Evolutionary conservation across 2,888 invertebrate species (phyloP), one percentile per base, ranked within the genome.

Genomic region (Ophion obscuratus): DNA sequence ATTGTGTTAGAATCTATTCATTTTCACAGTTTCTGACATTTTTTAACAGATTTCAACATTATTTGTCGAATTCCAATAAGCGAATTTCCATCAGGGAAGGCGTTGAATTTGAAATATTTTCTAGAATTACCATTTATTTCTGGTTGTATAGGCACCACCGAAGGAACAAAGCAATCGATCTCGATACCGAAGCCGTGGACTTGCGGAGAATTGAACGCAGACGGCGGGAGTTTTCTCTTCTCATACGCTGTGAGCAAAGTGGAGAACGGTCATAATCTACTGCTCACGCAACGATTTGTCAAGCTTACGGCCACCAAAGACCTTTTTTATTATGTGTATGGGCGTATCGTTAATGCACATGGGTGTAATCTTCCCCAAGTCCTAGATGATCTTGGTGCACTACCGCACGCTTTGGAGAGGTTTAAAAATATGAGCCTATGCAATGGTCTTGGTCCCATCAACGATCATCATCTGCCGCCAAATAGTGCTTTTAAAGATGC

Each of bases 401-500:
- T 79, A 27, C 78, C 70, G 59, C 17, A 79, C 11, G 47, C 47
- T 5, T 62, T 71, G 47, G 17, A 70, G 10, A 80, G 20, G 9
- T 80, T 80, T 24, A 80, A 73, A 53, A 71, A 73, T 36, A 80
- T 80, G 71, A 71, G 64, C 24, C 7, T 80, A 17, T 64, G 57
- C 57, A 36, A 66, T 36, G 73, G 64, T 53, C 40, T 82, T 20
- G 81, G 84, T n/a, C 44, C 36, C 31, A 53, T 77, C 27, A 71
- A 82, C 24, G 53, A 36, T 36, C 84, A 81, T 47, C 44, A 81
- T 47, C 44, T 84, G 61, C 14, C 61, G n/a, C 47, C 36, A 17
- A 44, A 53, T 40, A 67, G 47, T n/a, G 84, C 57, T 24, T 84
- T 75, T 53, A 24, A 76, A 81, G 81, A 84, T 62, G 61, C 57